Evolutionary conservation across 2,888 invertebrate genomes (phyloP).

Genomic region (Eurytoma adleriae): DNA sequence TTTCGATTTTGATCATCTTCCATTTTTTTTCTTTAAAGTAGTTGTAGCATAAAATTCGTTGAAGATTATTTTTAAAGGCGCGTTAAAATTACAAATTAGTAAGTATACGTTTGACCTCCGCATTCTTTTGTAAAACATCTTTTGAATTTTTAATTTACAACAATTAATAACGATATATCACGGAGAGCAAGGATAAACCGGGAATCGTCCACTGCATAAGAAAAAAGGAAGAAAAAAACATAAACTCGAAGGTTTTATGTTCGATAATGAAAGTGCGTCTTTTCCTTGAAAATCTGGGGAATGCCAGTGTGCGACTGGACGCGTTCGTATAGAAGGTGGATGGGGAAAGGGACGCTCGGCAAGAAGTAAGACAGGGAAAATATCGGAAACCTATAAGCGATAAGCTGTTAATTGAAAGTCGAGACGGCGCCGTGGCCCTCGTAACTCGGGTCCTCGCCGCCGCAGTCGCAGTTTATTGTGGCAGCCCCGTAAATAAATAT

Average conservation of each 20-base stretch:
- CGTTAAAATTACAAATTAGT: too few relatives aligned
- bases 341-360: not conserved
- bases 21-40: too few relatives aligned
- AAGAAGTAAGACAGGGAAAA: constrained; percentile 59
- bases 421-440: constrained; percentile 67
- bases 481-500: constrained; percentile 62
- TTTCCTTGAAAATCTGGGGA: constrained; percentile 32
- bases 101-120: too few relatives aligned
- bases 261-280: constrained; percentile 33
- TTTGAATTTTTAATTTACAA: too few relatives aligned
- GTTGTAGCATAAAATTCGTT: too few relatives aligned
- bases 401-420: constrained; percentile 74
- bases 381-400: constrained; percentile 74
- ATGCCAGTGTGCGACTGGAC: constrained; percentile 20
- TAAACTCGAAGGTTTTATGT: constrained; percentile 18
- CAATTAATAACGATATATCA: too few relatives aligned
- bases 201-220: too few relatives aligned
- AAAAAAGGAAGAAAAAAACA: not conserved
- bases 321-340: not conserved
- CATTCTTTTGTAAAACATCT: too few relatives aligned
- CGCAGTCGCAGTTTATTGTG: constrained; percentile 59
- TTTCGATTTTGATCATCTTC: too few relatives aligned
- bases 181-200: too few relatives aligned
- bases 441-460: constrained; percentile 23
- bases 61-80: too few relatives aligned